Conservation (phyloP, 2,888 invertebrate genomes). For the Pogonocherus hispidulus region DNA sequence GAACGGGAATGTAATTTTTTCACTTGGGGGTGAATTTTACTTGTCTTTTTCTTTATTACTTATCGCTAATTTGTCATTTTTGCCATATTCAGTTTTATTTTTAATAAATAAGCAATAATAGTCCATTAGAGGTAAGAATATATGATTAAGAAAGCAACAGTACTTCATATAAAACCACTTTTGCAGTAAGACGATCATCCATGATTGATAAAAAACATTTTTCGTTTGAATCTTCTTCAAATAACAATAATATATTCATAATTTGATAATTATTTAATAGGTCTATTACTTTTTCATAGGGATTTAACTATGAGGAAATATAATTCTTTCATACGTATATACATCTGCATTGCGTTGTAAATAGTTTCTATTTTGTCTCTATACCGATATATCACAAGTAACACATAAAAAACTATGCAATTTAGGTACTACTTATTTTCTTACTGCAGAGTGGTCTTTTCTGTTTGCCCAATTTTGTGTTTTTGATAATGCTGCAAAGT, state of each 20-base stretch:
- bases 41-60: constrained; percentile 6
- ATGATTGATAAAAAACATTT: no score
- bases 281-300: no score
- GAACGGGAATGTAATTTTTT: constrained; percentile 3
- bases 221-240: no score
- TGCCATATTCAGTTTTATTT: constrained; percentile 22
- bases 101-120: constrained; percentile 28
- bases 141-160: neutral
- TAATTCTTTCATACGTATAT: no score
- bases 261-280: no score
- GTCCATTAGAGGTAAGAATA: constrained; percentile 9
- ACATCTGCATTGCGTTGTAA: no score
- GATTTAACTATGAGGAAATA: no score
- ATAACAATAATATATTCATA: no score
- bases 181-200: neutral
- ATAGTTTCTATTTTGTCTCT: no score
- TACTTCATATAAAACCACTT: neutral
- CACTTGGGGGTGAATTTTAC: constrained; percentile 28
- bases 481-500: constrained; percentile 16
- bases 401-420: neutral
- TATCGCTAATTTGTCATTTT: neutral
- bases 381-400: no score
- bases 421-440: neutral
- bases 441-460: constrained; percentile 7
- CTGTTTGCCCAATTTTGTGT: neutral